Conservation (phyloP, 1,140 invertebrate genomes). For the Cardiocondyla obscurior region DNA sequence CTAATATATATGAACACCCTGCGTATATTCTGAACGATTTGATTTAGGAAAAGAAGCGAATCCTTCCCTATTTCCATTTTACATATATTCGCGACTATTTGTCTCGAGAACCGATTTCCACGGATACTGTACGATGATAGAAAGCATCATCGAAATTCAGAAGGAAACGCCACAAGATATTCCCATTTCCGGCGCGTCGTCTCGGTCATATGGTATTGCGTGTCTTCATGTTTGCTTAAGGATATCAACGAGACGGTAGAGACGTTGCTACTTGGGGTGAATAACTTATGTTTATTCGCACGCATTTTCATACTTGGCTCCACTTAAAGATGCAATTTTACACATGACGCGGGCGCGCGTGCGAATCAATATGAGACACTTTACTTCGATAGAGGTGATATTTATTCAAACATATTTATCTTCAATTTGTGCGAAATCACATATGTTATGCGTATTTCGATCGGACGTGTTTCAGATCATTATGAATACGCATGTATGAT, state of each 20-base stretch:
- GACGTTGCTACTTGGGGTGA: constrained; percentile 73
- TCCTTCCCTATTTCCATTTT: constrained; percentile 56
- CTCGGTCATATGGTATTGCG: constrained; percentile 78
- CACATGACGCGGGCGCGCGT: not conserved
- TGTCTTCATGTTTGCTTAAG: constrained; percentile 79
- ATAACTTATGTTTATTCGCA: constrained; percentile 80
- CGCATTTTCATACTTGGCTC: constrained; percentile 46
- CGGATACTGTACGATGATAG: constrained; percentile 67
- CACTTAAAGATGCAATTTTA: constrained; percentile 54
- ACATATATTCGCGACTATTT: constrained; percentile 64
- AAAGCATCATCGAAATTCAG: constrained; percentile 77
- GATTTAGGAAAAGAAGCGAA: constrained; percentile 27
- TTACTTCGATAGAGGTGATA: not conserved
- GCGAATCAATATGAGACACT: not conserved
- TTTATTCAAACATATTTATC: not conserved
- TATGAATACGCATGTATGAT: not conserved
- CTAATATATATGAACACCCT: constrained; percentile 8
- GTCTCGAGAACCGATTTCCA: constrained; percentile 63
- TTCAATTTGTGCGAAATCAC: not conserved
- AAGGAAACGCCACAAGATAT: constrained; percentile 78
- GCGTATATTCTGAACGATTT: constrained; percentile 12
- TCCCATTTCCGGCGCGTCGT: constrained; percentile 77
- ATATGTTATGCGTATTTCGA: not conserved
- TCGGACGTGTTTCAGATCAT: not conserved
- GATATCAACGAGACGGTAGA: constrained; percentile 71